Conservation (phyloP, 2,888 invertebrate genomes). For the Vesta saturnalis region DNA sequence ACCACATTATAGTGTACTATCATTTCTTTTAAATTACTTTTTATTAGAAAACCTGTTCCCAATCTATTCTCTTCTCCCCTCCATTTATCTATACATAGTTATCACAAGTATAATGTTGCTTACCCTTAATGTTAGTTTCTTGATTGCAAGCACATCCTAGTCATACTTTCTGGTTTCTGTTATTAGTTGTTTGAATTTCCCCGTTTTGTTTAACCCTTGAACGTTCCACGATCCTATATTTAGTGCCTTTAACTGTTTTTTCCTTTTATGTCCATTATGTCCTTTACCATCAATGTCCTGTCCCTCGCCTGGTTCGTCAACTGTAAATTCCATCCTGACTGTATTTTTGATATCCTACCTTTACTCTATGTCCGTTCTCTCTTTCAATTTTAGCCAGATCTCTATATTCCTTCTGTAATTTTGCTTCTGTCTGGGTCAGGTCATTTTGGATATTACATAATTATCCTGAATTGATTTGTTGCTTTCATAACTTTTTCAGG, state of each 20-base stretch:
- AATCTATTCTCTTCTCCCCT: not conserved
- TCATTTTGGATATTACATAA: not conserved
- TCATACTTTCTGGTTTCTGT: not conserved
- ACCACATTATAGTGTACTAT: not conserved
- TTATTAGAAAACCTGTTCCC: not conserved
- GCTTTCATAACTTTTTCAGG: not conserved
- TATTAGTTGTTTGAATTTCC: not conserved
- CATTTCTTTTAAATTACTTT: not conserved
- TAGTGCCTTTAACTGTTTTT: not conserved
- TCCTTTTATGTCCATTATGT: not conserved
- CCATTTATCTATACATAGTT: not conserved
- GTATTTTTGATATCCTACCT: not conserved
- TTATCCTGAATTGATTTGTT: not conserved
- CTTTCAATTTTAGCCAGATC: not conserved
- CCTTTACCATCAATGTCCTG: not conserved
- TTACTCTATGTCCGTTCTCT: not conserved
- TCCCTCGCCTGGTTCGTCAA: not conserved
- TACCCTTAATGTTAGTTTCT: not conserved
- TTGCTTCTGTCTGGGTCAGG: not conserved
- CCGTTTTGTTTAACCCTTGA: not conserved
- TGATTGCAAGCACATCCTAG: not conserved
- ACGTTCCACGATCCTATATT: not conserved
- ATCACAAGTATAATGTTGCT: not conserved
- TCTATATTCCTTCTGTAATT: not conserved
- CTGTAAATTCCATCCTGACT: not conserved